Evolutionary conservation across 1,140 invertebrate genomes (phyloP).

Genomic region (Pararge aegeria): DNA sequence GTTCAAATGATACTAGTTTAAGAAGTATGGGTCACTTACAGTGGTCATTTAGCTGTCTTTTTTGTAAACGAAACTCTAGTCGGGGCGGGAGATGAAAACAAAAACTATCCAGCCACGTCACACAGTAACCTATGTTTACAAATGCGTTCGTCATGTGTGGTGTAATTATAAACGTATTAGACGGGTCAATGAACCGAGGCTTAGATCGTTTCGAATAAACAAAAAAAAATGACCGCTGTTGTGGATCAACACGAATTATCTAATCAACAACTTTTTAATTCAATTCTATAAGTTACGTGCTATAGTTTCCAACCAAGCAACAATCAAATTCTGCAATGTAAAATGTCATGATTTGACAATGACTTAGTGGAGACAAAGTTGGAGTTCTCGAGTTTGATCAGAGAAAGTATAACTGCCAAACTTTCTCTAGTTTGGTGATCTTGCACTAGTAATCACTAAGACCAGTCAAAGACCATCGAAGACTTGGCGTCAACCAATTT

Average conservation of each 20-base stretch:
- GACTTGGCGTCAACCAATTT: no score
- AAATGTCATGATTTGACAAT: no score
- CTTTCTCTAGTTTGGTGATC: no score
- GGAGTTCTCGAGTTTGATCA: no score
- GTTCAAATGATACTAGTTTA: background rate
- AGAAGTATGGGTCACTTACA: background rate
- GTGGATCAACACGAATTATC: background rate
- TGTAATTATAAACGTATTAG: slow-evolving; percentile 73
- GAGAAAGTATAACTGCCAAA: no score
- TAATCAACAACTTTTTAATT: background rate
- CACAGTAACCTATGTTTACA: slow-evolving; percentile 56
- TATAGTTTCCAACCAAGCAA: no score
- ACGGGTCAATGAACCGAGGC: slow-evolving; percentile 52
- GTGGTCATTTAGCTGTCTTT: slow-evolving; percentile 14
- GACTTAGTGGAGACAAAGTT: no score
- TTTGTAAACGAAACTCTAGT: slow-evolving; percentile 11
- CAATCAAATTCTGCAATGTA: no score
- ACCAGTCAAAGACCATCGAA: no score
- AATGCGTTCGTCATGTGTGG: slow-evolving; percentile 42
- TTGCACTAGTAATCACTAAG: no score
- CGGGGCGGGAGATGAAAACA: slow-evolving; percentile 21
- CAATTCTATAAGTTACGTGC: no score
- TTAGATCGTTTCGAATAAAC: background rate
- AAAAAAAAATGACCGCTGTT: background rate
- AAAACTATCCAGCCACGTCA: slow-evolving; percentile 48